Percentiles rank a stretch among this genome's conserved stretches.
These are phyloP conservation scores for Botia almorhae DNA, from an alignment of 2,797 vertebrate species.

Conservation along the genomic window DNA sequence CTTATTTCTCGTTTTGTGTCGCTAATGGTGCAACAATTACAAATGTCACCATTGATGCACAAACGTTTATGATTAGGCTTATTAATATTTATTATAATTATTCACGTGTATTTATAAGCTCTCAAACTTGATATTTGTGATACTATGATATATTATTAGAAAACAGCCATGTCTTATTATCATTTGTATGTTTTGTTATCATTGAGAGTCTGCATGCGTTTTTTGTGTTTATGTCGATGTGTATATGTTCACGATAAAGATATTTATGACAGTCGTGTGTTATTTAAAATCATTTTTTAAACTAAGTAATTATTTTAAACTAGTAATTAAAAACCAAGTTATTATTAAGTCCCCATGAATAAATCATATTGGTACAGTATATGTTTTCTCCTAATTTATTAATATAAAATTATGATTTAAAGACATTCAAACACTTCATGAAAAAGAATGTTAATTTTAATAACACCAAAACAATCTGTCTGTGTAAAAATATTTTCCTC, in stretches of 20 bases:
- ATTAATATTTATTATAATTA: not conserved
- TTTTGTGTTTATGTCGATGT: not conserved
- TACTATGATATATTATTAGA: not conserved
- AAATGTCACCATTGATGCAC: not conserved
- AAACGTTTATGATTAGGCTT: not conserved
- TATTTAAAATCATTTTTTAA: not conserved
- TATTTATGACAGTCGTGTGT: not conserved
- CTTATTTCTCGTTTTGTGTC: not conserved
- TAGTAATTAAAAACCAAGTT: too few species aligned
- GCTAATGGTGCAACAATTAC: not conserved
- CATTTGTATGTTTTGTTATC: not conserved
- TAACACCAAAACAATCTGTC: not conserved
- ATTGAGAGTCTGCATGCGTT: not conserved
- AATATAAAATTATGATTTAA: not conserved
- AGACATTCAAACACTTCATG: too few species aligned
- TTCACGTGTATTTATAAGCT: not conserved
- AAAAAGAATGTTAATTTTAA: too few species aligned
- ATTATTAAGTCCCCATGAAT: too few species aligned
- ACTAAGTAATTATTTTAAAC: too few species aligned
- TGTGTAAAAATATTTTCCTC: not conserved
- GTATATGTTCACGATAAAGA: not conserved
- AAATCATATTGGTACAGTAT: too few species aligned
- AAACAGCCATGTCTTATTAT: not conserved
- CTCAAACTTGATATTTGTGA: not conserved
- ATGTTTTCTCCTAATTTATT: not conserved